Evolutionary conservation across 37 sponge, comb jelly and placozoan genomes (phyloP).

Genomic region (Halisarca cf. caerulea): DNA sequence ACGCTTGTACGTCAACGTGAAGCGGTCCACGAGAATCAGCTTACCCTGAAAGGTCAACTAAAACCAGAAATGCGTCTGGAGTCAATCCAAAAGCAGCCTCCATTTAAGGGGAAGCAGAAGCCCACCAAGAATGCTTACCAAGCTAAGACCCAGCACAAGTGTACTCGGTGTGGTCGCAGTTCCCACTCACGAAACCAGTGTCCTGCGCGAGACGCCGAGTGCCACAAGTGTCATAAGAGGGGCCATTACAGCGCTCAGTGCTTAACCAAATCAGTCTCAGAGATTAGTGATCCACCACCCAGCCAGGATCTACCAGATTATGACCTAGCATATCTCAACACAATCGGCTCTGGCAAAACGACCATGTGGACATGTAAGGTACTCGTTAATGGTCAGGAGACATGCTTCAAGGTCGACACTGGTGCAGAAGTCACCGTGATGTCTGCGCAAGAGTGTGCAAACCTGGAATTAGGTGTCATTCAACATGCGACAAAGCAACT

Average conservation of each 20-base stretch:
- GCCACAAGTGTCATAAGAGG: too few species aligned
- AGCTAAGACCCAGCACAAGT: not conserved
- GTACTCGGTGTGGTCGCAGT: slow-evolving; percentile 6
- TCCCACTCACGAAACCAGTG: slow-evolving; percentile 18
- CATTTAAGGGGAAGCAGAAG: too few species aligned
- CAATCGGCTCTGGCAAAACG: not conserved
- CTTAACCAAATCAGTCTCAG: not conserved
- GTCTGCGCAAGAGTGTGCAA: not conserved
- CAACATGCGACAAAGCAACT: slow-evolving; percentile 19
- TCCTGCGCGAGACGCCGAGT: slow-evolving; percentile 27
- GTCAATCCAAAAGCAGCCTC: too few species aligned
- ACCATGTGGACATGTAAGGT: slow-evolving; percentile 17
- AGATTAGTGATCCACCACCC: not conserved
- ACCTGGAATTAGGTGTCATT: not conserved
- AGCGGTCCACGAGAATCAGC: too few species aligned
- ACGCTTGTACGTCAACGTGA: too few species aligned
- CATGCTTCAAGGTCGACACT: too few species aligned
- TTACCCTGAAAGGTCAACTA: too few species aligned
- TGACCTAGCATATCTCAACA: slow-evolving; percentile 12
- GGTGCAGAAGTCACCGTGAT: slow-evolving; percentile 51
- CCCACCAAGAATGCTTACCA: not conserved
- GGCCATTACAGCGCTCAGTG: slow-evolving; percentile 19
- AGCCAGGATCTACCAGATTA: not conserved
- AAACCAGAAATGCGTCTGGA: too few species aligned
- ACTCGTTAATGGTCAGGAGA: slow-evolving; percentile 9